These are phyloP conservation scores for Criorhina ranunculi DNA, from an alignment of 2,888 invertebrate genomes.

Conservation along the genomic window DNA sequence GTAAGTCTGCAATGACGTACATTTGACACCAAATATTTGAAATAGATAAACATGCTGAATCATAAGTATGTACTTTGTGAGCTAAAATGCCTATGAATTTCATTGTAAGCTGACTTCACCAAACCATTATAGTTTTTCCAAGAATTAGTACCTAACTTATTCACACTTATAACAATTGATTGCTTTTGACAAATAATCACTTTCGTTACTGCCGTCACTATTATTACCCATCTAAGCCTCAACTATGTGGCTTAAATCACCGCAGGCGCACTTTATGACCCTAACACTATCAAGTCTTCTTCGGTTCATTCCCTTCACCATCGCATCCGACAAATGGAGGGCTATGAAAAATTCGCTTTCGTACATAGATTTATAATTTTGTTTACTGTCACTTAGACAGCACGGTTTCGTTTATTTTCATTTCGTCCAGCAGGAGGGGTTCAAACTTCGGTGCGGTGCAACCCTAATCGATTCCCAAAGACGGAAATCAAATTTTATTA, in stretches of 20 bases:
- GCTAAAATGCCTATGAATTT: neutral
- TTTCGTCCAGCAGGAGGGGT: conserved; percentile 29
- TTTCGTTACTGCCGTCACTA: conserved; percentile 23
- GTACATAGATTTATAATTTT: conserved; percentile 60
- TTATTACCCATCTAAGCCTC: too few species aligned
- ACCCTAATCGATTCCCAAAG: conserved; percentile 63
- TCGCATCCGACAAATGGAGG: conserved; percentile 32
- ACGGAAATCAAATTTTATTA: conserved; percentile 69
- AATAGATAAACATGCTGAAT: neutral
- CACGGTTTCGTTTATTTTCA: conserved; percentile 61
- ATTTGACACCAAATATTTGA: neutral
- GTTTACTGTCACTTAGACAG: conserved; percentile 59
- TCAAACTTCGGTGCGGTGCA: conserved; percentile 4
- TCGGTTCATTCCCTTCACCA: neutral
- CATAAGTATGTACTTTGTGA: neutral
- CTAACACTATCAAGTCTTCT: neutral
- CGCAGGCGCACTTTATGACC: conserved; percentile 27
- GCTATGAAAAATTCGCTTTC: conserved; percentile 51
- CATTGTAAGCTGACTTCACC: conserved; percentile 4
- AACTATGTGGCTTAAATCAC: conserved; percentile 12
- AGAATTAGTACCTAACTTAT: neutral
- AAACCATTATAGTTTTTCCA: neutral
- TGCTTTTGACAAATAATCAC: conserved; percentile 45
- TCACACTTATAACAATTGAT: conserved; percentile 6
- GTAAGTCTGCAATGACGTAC: too few species aligned